These are phyloP conservation scores for Spodoptera exigua DNA, from an alignment of 2,888 invertebrate species.

Conservation along the genomic window DNA sequence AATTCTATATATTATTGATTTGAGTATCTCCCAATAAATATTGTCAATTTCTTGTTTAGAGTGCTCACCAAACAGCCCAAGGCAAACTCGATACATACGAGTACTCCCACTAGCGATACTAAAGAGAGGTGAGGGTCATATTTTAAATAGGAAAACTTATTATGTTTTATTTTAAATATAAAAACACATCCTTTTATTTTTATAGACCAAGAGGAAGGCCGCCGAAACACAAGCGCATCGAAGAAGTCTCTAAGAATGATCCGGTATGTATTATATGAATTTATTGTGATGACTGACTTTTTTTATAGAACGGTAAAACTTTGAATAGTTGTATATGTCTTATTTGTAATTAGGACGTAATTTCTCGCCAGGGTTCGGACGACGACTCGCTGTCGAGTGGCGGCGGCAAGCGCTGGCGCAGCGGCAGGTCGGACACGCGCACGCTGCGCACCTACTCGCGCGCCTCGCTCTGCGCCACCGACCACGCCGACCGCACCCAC, in stretches of 20 bases:
- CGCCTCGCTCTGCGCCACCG: constrained; percentile 90
- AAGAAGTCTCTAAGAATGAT: constrained; percentile 80
- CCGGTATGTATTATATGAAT: constrained; percentile 68
- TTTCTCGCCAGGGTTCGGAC: constrained; percentile 73
- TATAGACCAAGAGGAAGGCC: constrained; percentile 78
- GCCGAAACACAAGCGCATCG: constrained; percentile 82
- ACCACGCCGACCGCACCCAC: constrained; percentile 59
- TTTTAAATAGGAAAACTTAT: neutral
- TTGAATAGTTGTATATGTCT: neutral
- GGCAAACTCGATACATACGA: constrained; percentile 63
- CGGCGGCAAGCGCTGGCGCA: constrained; percentile 76
- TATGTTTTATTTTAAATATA: neutral
- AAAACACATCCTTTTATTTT: constrained; percentile 14
- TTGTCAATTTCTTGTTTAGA: constrained; percentile 60
- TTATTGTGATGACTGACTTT: too few relatives aligned
- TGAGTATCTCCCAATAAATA: constrained; percentile 2
- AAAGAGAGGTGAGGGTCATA: constrained; percentile 72
- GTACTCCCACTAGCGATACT: constrained; percentile 75
- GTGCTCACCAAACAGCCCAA: constrained; percentile 71
- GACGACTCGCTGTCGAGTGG: constrained; percentile 81
- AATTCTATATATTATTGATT: too few relatives aligned
- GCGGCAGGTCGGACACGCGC: constrained; percentile 86
- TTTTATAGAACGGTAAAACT: too few relatives aligned
- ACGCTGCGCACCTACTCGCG: constrained; percentile 49
- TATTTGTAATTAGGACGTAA: neutral